phyloP scores from a whole-genome alignment of 2,797 vertebrate genomes.

The Danio kyathit region DNA sequence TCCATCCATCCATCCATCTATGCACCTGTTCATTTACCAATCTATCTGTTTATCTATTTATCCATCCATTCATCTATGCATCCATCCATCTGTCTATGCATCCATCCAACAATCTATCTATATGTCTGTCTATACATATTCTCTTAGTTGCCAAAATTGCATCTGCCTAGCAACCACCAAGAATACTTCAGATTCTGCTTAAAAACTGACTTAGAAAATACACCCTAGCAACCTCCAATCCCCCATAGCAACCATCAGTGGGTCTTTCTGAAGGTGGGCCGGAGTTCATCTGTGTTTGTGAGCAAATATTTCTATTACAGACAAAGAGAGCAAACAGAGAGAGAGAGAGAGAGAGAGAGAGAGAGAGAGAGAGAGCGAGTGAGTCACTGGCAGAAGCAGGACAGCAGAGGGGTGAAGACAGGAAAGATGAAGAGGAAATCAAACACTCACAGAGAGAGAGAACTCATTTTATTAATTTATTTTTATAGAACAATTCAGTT shows the following conservation, averaged over 20 bases:
- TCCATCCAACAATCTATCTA: too few species aligned
- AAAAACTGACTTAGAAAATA: not conserved
- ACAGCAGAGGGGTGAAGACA: conserved; percentile 5
- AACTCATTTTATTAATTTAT: not conserved
- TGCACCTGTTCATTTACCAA: too few species aligned
- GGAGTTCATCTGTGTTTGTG: not conserved
- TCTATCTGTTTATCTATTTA: too few species aligned
- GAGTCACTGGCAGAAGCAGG: conserved; percentile 3
- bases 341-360: too few species aligned
- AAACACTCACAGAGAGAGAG: not conserved
- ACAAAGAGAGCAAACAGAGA: not conserved
- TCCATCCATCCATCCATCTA: too few species aligned
- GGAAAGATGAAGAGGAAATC: conserved; percentile 14
- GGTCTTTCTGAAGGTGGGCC: not conserved
- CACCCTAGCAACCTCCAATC: not conserved
- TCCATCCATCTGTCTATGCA: too few species aligned
- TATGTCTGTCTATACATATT: conserved; percentile 55
- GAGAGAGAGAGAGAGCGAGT: too few species aligned
- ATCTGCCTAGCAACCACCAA: not conserved
- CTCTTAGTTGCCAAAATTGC: conserved; percentile 64
- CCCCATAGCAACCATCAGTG: not conserved
- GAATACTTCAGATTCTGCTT: not conserved
- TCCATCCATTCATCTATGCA: too few species aligned
- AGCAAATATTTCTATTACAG: not conserved
- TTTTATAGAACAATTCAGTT: too few species aligned